These are phyloP conservation scores for Typhlichthys subterraneus DNA, from an alignment of 2,797 vertebrate species.

Conservation along the genomic window DNA sequence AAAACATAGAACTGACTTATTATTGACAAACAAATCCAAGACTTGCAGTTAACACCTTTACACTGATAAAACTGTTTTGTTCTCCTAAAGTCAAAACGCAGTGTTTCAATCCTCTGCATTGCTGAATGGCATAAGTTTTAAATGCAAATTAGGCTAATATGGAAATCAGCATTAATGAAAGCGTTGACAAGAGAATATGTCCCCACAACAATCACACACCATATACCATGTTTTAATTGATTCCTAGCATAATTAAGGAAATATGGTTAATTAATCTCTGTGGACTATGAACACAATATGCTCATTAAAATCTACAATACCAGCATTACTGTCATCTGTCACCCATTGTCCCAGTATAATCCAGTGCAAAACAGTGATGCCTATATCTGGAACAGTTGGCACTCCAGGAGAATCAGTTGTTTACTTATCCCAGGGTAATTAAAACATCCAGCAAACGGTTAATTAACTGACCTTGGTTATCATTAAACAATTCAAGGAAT, in stretches of 20 bases:
- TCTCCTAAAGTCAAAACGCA: too few relatives aligned
- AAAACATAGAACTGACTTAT: too few relatives aligned
- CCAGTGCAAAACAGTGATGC: slow-evolving; percentile 56
- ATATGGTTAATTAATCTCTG: slow-evolving; percentile 38
- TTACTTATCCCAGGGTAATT: slow-evolving; percentile 73
- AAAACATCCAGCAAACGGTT: slow-evolving; percentile 67
- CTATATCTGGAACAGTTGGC: slow-evolving; percentile 53
- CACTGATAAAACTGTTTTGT: too few relatives aligned
- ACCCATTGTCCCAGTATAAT: slow-evolving; percentile 69
- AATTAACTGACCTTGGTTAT: slow-evolving; percentile 73
- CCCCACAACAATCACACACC: slow-evolving; percentile 50
- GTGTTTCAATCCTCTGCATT: neutral
- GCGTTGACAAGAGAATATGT: slow-evolving; percentile 31
- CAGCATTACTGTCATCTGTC: slow-evolving; percentile 69
- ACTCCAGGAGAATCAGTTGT: slow-evolving; percentile 56
- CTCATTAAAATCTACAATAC: slow-evolving; percentile 61
- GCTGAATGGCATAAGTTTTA: neutral
- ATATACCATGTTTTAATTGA: slow-evolving; percentile 42
- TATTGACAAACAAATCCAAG: too few relatives aligned
- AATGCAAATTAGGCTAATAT: slow-evolving; percentile 6
- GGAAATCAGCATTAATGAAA: slow-evolving; percentile 24
- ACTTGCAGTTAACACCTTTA: too few relatives aligned
- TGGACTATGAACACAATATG: slow-evolving; percentile 47
- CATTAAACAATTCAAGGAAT: slow-evolving; percentile 73
- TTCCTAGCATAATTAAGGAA: slow-evolving; percentile 43